Percentiles rank a stretch among this genome's conserved stretches.
These are phyloP conservation scores for Stenotaenia linearis DNA, from an alignment of 2,888 invertebrate species.

Conservation along the genomic window DNA sequence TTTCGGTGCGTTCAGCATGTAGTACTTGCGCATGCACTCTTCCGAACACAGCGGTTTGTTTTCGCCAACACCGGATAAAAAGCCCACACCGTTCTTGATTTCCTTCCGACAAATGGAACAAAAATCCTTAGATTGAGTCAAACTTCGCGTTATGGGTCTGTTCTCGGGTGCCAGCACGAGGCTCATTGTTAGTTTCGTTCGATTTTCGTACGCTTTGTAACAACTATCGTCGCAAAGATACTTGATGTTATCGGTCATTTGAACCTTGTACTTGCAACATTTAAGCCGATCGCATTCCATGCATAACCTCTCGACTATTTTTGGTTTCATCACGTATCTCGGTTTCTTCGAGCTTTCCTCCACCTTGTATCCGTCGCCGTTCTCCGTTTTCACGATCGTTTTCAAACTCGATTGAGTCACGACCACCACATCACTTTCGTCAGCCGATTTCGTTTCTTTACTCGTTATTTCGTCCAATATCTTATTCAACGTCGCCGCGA, in stretches of 20 bases:
- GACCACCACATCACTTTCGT: neutral
- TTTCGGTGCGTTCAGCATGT: conserved; percentile 37
- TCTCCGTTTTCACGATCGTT: neutral
- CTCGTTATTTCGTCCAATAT: neutral
- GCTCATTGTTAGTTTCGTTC: conserved; percentile 33
- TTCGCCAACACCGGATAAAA: conserved; percentile 38
- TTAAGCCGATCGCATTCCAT: conserved; percentile 37
- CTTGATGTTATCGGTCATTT: conserved; percentile 46
- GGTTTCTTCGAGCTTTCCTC: neutral
- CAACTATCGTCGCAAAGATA: conserved; percentile 47
- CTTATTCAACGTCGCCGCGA: conserved; percentile 27
- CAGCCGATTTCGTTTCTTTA: neutral
- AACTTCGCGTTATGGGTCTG: conserved; percentile 35
- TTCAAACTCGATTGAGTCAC: neutral
- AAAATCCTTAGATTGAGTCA: conserved; percentile 33
- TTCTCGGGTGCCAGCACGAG: conserved; percentile 29
- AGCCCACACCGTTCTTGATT: conserved; percentile 37
- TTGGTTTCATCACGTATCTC: neutral
- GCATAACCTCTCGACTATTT: neutral
- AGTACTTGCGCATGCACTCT: conserved; percentile 39
- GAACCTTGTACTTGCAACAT: conserved; percentile 48
- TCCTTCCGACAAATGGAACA: conserved; percentile 38
- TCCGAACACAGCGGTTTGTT: conserved; percentile 39
- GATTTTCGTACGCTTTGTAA: conserved; percentile 45
- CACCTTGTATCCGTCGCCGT: neutral